Base-by-base conservation (phyloP, 2,113 vertebrate species). In the Seriola rivoliana region DNA sequence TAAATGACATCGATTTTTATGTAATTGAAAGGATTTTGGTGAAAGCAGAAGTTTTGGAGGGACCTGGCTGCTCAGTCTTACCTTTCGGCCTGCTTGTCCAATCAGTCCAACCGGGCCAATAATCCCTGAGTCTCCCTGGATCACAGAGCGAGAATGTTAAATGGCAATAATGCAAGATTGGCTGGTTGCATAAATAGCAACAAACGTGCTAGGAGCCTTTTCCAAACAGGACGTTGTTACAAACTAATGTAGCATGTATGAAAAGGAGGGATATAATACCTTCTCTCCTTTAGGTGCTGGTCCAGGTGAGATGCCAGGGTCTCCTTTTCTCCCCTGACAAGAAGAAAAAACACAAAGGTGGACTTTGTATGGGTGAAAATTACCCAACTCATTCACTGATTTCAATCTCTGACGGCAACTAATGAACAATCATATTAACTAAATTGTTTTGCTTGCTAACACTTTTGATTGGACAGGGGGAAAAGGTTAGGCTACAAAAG, bases 271-370 rank as follows among this genome's bases (percentile, higher is more conserved):
- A 55, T 60, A 16, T 71, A 94, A 93, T 93, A 99, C 98, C 96
- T 99, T 99, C 54, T 95, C 94, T 93, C 98, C 98, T 86, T 95
- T 97, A 19, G 91, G 93, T 89, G 97, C 97, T 88, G 95, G 97
- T 77, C 97, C 97, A 89, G 97, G 97, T 14, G 98, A 99, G 25
- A 97, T 91, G 71, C 97, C 98, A 8, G 98, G 96, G 92, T 99
- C 98, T 78, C 98, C 98, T 89, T 99, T 99, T 82, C 95, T 97
- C 66, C 98, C 98, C 98, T 99, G 93, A 90, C 93, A 93, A 82
- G 73, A 91, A 90, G 8, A 93, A 93, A 74, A 94, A 77, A 69
- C 50, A 83, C 34, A 86, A 69, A 71, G 6, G 8, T 8, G 25
- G 34, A 70, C 62, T n/a, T 78, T 84, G 25, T 75, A 50, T 78